Conservation (phyloP, 2,113 vertebrate genomes). For the Dasyornis broadbenti region DNA sequence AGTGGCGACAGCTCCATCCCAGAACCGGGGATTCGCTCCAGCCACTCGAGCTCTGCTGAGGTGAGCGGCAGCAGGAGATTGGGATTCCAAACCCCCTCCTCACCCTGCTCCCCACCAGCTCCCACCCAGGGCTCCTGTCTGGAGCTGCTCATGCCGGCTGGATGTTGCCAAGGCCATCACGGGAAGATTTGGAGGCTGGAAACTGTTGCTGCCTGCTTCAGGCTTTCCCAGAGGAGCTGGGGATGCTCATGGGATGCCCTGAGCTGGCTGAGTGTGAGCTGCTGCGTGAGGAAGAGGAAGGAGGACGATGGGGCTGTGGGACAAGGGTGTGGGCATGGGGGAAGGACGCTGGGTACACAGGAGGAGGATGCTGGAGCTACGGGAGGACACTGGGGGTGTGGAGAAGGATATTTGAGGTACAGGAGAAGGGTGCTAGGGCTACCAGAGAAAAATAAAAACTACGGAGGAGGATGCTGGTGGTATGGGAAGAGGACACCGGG, state of each 20-base stretch:
- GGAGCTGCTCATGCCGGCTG: neutral
- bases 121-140: neutral
- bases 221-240: neutral
- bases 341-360: too few species aligned
- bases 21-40: fast-evolving
- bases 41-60: fast-evolving
- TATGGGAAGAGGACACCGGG: neutral
- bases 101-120: neutral
- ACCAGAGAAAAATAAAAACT: too few species aligned
- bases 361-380: neutral
- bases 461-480: neutral
- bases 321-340: neutral
- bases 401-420: neutral
- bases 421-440: neutral
- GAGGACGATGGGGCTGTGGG: neutral
- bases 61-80: fast-evolving
- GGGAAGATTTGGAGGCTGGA: neutral
- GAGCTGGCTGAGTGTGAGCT: neutral
- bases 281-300: neutral
- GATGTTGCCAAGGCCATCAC: neutral
- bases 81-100: neutral
- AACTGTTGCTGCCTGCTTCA: neutral
- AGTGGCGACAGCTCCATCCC: fast-evolving
- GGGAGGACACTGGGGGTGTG: neutral
- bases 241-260: neutral